Conservation (phyloP, 2,888 invertebrate genomes). For the Marronus borbonicus region DNA sequence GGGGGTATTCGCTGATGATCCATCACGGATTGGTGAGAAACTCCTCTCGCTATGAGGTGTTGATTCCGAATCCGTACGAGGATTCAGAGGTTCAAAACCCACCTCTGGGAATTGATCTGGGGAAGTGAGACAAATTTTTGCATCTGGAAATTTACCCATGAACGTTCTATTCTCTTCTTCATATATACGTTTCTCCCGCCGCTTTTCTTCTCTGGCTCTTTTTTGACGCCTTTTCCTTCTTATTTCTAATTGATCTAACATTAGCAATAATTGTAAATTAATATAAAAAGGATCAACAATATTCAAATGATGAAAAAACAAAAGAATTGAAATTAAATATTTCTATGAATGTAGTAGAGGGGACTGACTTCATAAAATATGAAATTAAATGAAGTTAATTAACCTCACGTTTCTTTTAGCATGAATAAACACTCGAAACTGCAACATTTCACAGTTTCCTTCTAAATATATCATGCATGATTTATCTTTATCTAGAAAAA, state of each 20-base stretch:
- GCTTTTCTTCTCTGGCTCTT: slow-evolving; percentile 83
- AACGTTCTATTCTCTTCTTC: slow-evolving; percentile 79
- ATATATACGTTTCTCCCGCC: slow-evolving; percentile 84
- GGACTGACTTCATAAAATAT: slow-evolving; percentile 66
- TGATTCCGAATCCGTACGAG: slow-evolving; percentile 47
- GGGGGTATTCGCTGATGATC: slow-evolving; percentile 51
- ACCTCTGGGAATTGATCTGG: slow-evolving; percentile 75
- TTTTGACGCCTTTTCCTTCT: slow-evolving; percentile 81
- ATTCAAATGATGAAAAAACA: slow-evolving; percentile 3
- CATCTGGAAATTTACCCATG: slow-evolving; percentile 78
- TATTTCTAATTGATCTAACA: slow-evolving; percentile 80
- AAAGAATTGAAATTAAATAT: slow-evolving; percentile 1
- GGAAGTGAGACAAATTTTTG: slow-evolving; percentile 78
- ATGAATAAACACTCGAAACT: slow-evolving; percentile 56
- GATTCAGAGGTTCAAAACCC: slow-evolving; percentile 54
- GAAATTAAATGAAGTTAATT: slow-evolving; percentile 64
- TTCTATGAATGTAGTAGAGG: slow-evolving; percentile 57
- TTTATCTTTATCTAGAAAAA: slow-evolving; percentile 13
- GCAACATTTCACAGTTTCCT: slow-evolving; percentile 37
- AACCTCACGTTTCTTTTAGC: slow-evolving; percentile 64
- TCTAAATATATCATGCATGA: slow-evolving; percentile 40
- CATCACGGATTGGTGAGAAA: slow-evolving; percentile 56
- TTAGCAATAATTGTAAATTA: background rate
- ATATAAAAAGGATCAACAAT: slow-evolving; percentile 5
- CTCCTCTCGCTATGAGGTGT: slow-evolving; percentile 63